A percentile compares a stretch with the other conserved stretches of the same genome.
phyloP scores from a whole-genome alignment of 2,797 vertebrate species.

The Cryptoprocta ferox region DNA sequence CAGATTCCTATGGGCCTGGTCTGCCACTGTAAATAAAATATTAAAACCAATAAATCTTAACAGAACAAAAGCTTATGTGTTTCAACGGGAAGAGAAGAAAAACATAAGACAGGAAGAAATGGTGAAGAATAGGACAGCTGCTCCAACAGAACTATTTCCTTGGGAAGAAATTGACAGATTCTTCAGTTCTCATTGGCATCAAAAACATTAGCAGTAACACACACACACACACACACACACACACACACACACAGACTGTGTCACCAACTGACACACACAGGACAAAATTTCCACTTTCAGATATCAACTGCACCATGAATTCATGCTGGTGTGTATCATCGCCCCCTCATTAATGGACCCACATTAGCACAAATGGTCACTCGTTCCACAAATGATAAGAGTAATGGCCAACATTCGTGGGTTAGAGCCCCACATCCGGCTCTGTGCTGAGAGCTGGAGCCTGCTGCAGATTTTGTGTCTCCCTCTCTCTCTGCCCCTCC shows the following conservation, averaged over 20 bases:
- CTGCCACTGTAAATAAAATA: conserved; percentile 55
- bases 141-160: background rate
- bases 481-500: too few relatives aligned
- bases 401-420: background rate
- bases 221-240: background rate
- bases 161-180: conserved; percentile 50
- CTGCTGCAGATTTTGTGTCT: too few relatives aligned
- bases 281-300: conserved; percentile 60
- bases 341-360: background rate
- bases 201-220: conserved; percentile 52
- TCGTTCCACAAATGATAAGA: background rate
- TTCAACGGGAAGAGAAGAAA: conserved; percentile 52
- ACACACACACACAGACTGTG: background rate
- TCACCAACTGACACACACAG: conserved; percentile 39
- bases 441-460: too few relatives aligned
- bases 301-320: background rate
- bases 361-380: background rate
- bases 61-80: conserved; percentile 44
- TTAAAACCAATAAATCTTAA: conserved; percentile 52
- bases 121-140: conserved; percentile 53
- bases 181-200: conserved; percentile 65
- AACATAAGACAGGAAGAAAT: conserved; percentile 65
- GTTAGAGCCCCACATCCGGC: too few relatives aligned
- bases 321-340: background rate
- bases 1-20: background rate